phyloP scores from a whole-genome alignment of 2,797 vertebrate genomes.

The Rhodeus uyekii region DNA sequence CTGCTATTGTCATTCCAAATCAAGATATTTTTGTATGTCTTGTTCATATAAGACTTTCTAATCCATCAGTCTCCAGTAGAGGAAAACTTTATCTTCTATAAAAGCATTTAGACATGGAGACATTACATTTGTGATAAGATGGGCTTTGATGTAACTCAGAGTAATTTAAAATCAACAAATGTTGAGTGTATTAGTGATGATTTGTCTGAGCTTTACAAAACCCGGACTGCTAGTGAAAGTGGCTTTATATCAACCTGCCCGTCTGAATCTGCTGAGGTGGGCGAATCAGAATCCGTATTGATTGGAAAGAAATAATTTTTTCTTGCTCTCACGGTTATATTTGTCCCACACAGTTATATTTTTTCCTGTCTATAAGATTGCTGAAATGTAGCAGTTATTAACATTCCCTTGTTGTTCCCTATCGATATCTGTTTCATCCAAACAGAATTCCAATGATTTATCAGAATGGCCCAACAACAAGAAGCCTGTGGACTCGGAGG shows the following conservation, averaged over 20 bases:
- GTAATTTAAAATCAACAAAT: background rate
- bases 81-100: background rate
- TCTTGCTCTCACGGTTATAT: background rate
- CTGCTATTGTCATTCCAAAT: background rate
- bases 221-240: background rate
- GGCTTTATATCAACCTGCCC: background rate
- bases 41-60: background rate
- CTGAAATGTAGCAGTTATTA: background rate
- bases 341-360: background rate
- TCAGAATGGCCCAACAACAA: conserved; percentile 75
- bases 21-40: background rate
- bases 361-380: background rate
- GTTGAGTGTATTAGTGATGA: background rate
- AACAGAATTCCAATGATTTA: conserved; percentile 57
- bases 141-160: background rate
- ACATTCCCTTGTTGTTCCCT: background rate
- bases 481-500: conserved; percentile 78
- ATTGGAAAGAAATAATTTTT: background rate
- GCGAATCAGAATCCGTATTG: background rate
- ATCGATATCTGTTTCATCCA: conserved; percentile 24
- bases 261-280: conserved; percentile 8
- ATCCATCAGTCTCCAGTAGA: background rate
- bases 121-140: background rate
- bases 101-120: background rate
- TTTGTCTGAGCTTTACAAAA: background rate